These are phyloP conservation scores for Thryonomys swinderianus DNA, from an alignment of 2,113 vertebrate species.

Conservation along the genomic window DNA sequence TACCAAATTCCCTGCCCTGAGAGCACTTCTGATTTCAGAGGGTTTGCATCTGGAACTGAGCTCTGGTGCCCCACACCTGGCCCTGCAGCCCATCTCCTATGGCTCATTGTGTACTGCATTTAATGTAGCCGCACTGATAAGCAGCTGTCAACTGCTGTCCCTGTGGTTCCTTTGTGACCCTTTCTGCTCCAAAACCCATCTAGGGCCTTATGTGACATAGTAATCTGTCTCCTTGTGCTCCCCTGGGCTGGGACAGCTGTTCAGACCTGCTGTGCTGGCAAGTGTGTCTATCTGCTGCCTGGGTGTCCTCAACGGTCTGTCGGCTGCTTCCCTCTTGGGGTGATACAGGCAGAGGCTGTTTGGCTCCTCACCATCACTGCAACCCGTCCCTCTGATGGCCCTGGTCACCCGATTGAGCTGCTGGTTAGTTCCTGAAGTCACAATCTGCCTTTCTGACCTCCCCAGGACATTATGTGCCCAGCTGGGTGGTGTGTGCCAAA, in stretches of 20 bases:
- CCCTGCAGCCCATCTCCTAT: background rate
- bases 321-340: fast-evolving
- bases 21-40: background rate
- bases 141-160: background rate
- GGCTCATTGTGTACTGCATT: background rate
- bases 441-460: background rate
- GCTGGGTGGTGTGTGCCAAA: background rate
- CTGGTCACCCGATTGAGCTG: background rate
- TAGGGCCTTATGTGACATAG: fast-evolving
- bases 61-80: background rate
- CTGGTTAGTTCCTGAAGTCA: background rate
- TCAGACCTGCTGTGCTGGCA: background rate
- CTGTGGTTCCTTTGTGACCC: background rate
- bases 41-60: background rate
- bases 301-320: fast-evolving
- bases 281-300: background rate
- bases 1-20: background rate
- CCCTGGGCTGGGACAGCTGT: background rate
- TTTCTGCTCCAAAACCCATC: background rate
- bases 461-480: background rate
- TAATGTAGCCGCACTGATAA: background rate
- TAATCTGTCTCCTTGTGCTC: fast-evolving
- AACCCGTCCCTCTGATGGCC: background rate
- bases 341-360: background rate
- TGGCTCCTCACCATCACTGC: background rate